phyloP scores from a whole-genome alignment of 2,888 invertebrate genomes.

The Phragmatobia fuliginosa region DNA sequence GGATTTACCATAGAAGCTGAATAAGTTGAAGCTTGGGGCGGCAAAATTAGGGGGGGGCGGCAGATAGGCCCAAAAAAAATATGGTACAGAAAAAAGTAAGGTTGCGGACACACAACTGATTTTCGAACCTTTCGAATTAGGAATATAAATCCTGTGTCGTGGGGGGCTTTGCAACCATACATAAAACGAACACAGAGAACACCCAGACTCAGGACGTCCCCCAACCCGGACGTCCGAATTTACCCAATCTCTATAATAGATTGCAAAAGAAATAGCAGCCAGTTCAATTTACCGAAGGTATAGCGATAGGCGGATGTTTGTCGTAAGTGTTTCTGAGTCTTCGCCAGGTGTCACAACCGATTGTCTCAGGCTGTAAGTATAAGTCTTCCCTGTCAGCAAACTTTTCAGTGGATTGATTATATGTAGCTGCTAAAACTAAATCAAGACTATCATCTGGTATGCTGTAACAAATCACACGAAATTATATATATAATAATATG shows the following conservation, averaged over 20 bases:
- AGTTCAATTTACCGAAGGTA: slow-evolving; percentile 78
- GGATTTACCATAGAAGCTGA: too few relatives aligned
- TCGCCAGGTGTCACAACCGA: slow-evolving; percentile 89
- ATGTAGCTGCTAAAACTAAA: slow-evolving; percentile 88
- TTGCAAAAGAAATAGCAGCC: background rate
- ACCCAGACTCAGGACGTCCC: too few relatives aligned
- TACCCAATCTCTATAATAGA: background rate
- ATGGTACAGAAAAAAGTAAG: too few relatives aligned
- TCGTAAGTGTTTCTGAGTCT: slow-evolving; percentile 88
- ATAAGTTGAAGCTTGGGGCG: too few relatives aligned
- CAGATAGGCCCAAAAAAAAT: too few relatives aligned
- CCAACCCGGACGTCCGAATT: too few relatives aligned
- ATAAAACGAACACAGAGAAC: too few relatives aligned
- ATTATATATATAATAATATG: background rate
- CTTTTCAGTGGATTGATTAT: slow-evolving; percentile 88
- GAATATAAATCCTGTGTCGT: too few relatives aligned
- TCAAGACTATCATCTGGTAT: slow-evolving; percentile 90
- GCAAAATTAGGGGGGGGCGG: too few relatives aligned
- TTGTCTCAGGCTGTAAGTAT: slow-evolving; percentile 89
- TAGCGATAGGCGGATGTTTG: slow-evolving; percentile 70
- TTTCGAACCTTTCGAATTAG: too few relatives aligned
- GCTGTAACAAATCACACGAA: slow-evolving; percentile 54
- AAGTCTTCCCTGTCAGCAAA: slow-evolving; percentile 89
- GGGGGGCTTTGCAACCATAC: too few relatives aligned
- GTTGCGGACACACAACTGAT: too few relatives aligned